Percentiles rank a stretch among this genome's conserved stretches.
phyloP scores from a whole-genome alignment of 2,888 invertebrate genomes.

The Schrankia costaestrigalis region DNA sequence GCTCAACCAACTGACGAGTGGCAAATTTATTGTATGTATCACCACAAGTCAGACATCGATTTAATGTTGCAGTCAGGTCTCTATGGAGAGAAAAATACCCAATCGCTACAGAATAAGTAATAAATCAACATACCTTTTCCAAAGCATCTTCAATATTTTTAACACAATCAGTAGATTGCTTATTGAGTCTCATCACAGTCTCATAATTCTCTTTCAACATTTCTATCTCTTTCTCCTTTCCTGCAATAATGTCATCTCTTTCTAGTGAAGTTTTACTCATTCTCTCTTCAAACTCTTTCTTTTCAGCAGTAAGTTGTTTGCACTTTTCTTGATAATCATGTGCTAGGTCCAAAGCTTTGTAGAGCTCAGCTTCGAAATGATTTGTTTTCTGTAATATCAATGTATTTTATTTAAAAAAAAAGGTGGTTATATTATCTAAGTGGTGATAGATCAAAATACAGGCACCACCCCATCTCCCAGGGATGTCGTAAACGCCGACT shows the following conservation, averaged over 20 bases:
- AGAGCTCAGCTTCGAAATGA: conserved; percentile 85
- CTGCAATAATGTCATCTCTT: conserved; percentile 45
- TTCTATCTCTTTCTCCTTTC: conserved; percentile 63
- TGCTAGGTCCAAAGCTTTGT: conserved; percentile 85
- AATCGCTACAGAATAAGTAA: neutral
- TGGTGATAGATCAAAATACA: no score
- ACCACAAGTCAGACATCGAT: no score
- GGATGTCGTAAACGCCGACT: no score
- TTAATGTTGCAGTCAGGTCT: neutral
- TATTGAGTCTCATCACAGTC: conserved; percentile 74
- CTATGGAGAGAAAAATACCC: neutral
- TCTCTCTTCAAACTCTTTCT: conserved; percentile 56
- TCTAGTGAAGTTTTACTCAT: conserved; percentile 50
- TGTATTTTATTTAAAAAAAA: no score
- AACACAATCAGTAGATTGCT: conserved; percentile 81
- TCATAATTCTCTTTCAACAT: conserved; percentile 74
- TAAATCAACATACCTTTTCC: conserved; percentile 63
- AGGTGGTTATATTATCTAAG: no score
- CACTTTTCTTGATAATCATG: conserved; percentile 85
- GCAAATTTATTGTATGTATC: no score
- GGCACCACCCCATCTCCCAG: no score
- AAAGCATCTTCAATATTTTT: conserved; percentile 79
- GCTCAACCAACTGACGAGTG: no score
- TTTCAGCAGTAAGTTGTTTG: conserved; percentile 75
- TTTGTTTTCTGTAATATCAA: conserved; percentile 71